Evolutionary conservation across 2,888 invertebrate genomes (phyloP).

Genomic region (Diachrysia chrysitis): DNA sequence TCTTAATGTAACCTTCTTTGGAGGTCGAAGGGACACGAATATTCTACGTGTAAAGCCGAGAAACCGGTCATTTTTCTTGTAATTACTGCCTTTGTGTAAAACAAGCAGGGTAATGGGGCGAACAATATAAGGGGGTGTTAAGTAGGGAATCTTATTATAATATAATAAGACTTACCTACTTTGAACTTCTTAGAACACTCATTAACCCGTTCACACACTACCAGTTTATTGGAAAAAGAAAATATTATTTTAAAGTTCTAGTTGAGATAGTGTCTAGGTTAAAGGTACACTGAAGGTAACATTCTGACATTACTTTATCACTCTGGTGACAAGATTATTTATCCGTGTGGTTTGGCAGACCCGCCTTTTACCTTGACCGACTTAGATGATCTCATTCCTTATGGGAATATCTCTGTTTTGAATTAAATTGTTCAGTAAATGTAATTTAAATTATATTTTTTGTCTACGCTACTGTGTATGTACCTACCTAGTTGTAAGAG

Average conservation of each 20-base stretch:
- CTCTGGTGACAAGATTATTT: conserved; percentile 7
- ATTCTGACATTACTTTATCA: neutral
- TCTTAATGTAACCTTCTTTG: conserved; percentile 8
- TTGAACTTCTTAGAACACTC: neutral
- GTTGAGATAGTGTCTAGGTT: neutral
- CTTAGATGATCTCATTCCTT: conserved; percentile 7
- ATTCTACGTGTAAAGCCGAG: conserved; percentile 15
- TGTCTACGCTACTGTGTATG: too few relatives aligned
- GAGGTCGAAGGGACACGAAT: conserved; percentile 14
- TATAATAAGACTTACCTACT: neutral
- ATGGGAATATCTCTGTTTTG: neutral
- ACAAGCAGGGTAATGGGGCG: conserved; percentile 20
- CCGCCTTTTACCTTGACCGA: conserved; percentile 19
- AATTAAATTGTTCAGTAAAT: neutral
- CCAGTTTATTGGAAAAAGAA: neutral
- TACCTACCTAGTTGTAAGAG: too few relatives aligned
- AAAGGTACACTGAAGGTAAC: neutral
- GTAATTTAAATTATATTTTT: neutral
- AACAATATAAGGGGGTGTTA: conserved; percentile 15
- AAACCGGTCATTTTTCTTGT: conserved; percentile 33
- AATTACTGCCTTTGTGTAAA: conserved; percentile 20
- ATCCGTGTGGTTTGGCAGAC: conserved; percentile 10
- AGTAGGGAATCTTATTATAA: neutral
- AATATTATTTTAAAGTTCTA: neutral
- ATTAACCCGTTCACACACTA: conserved; percentile 3